Evolutionary conservation across 2,888 invertebrate genomes (phyloP), one percentile per base, ranked within the genome.

Genomic region (Galerucella nymphaeae): DNA sequence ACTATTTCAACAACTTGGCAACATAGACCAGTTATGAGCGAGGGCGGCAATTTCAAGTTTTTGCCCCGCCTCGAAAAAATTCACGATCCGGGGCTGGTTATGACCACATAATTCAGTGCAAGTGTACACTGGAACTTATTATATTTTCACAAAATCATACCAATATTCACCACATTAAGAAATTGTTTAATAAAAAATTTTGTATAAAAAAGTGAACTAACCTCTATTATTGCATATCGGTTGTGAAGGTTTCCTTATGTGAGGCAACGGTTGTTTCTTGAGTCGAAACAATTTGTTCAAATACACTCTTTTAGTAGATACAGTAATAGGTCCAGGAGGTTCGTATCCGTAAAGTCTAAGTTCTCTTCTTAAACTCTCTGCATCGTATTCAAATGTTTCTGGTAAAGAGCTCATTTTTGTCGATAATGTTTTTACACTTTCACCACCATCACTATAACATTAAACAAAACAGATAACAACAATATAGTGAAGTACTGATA

Each of bases 231-330:
- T 73, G 2, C 6, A 6, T 16, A 1, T 3, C 38, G 16, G 2
- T 16, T 67, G 30, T 30, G 55, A 30, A 6, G 53, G 42, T 14
- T 68, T 38, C 13, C 41, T 50, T 10, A n/a, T 14, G 4, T n/a
- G 3, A 38, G 13, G 14, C 6, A 71, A 45, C 10, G 82, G 80
- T 48, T 80, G 73, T 71, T 81, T 83, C 72, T 81, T 82, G 18
- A 94, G 85, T 66, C 91, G 90, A 55, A 90, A 89, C 42, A 96
- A 86, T 79, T 93, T 92, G 83, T 91, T 93, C 64, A 95, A 86
- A 82, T 97, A 97, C 10, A 96, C 85, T 1, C 90, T 89, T 78
- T 94, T 93, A 0, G 96, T 97, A 2, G 91, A 90, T 14, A 89
- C 87, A 1, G 93, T 93, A 78, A 97, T 93, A 2, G 97, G 97